These are phyloP conservation scores for Probosciger aterrimus DNA, from an alignment of 2,113 vertebrate species.

Conservation along the genomic window DNA sequence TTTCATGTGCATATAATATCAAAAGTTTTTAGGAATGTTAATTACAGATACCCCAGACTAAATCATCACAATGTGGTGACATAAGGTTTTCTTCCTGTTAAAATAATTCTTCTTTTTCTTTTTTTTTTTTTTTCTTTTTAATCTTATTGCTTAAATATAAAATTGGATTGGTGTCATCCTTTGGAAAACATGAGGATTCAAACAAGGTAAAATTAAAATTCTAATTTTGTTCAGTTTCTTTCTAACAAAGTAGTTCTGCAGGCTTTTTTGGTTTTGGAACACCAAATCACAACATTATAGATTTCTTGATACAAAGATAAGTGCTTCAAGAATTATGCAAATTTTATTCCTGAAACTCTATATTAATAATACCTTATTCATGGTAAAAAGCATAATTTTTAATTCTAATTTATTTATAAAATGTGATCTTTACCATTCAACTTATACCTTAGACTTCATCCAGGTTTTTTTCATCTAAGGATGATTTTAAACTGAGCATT, in stretches of 20 bases:
- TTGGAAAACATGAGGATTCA: not conserved
- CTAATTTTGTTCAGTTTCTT: not conserved
- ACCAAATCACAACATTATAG: not conserved
- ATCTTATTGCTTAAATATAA: not conserved
- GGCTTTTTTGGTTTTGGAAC: not conserved
- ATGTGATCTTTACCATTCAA: not conserved
- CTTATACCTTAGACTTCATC: not conserved
- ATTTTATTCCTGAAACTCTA: not conserved
- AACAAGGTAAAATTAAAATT: not conserved
- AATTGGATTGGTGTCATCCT: not conserved
- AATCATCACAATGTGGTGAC: not conserved
- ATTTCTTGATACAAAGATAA: not conserved
- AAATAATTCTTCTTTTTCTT: not conserved
- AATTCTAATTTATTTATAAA: not conserved
- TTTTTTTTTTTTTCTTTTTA: accelerated
- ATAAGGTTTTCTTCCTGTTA: not conserved
- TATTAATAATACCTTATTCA: not conserved
- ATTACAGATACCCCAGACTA: not conserved
- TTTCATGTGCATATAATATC: not conserved
- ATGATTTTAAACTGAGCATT: not conserved
- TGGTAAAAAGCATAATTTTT: not conserved
- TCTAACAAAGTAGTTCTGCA: not conserved
- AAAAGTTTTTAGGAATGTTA: not conserved
- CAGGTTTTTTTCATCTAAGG: not conserved
- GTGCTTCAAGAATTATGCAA: not conserved